Evolutionary conservation across 2,113 vertebrate species (phyloP).

Genomic region (Syrrhaptes paradoxus): DNA sequence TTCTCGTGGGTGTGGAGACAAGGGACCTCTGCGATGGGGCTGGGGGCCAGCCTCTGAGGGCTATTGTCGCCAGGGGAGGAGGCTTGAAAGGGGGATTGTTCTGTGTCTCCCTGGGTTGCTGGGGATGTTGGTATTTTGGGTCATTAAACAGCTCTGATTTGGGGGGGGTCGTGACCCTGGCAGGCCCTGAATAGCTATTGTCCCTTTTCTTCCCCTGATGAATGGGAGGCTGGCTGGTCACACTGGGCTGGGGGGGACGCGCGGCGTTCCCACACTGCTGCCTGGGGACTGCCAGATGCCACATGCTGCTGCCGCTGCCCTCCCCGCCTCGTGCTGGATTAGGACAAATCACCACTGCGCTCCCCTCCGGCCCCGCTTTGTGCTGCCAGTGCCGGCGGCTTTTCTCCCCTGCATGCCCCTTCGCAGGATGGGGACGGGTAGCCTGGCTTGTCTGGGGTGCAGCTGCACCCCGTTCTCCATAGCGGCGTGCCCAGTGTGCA

Average conservation of each 20-base stretch:
- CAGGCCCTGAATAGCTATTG: slow-evolving; percentile 79
- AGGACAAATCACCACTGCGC: slow-evolving; percentile 3
- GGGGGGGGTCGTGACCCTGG: slow-evolving; percentile 75
- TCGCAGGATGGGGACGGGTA: background rate
- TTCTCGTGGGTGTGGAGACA: background rate
- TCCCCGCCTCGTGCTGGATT: background rate
- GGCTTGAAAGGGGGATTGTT: slow-evolving; percentile 78
- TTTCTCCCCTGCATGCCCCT: background rate
- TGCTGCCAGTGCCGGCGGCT: accelerated
- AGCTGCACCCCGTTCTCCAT: background rate
- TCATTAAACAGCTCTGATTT: slow-evolving; percentile 77
- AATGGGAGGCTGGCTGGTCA: slow-evolving; percentile 72
- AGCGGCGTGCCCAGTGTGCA: background rate
- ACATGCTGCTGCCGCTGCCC: background rate
- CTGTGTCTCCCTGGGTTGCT: slow-evolving; percentile 55
- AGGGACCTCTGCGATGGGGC: background rate
- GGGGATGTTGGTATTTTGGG: slow-evolving; percentile 80
- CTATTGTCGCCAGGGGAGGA: slow-evolving; percentile 26
- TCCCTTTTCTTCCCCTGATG: slow-evolving; percentile 78
- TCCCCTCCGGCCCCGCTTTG: background rate
- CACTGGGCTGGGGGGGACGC: background rate
- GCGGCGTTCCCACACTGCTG: slow-evolving; percentile 68
- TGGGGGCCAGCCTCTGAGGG: slow-evolving; percentile 2
- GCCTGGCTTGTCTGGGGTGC: background rate
- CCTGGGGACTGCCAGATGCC: slow-evolving; percentile 57